A percentile compares a stretch with the other conserved stretches of the same genome.
phyloP scores from a whole-genome alignment of 2,797 vertebrate species.

The Poecilia picta region DNA sequence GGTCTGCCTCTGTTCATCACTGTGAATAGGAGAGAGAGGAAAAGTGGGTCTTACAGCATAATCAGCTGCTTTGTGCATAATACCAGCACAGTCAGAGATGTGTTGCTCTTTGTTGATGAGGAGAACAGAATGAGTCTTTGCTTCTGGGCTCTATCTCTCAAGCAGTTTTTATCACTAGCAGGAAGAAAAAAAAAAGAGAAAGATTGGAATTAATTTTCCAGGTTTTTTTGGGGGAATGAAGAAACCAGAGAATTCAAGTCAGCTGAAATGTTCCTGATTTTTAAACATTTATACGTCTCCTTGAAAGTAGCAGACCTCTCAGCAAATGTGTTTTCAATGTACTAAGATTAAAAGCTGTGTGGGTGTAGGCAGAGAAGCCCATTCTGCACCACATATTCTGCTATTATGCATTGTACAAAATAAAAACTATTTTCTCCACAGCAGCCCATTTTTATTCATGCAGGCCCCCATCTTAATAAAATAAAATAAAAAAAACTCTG shows the following conservation, averaged over 20 bases:
- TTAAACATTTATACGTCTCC: slow-evolving; percentile 41
- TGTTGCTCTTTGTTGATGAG: slow-evolving; percentile 55
- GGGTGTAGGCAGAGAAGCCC: slow-evolving; percentile 41
- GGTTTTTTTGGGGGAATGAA: slow-evolving; percentile 13
- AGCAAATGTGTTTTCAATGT: slow-evolving; percentile 51
- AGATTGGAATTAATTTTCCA: slow-evolving; percentile 6
- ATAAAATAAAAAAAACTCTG: slow-evolving; percentile 19
- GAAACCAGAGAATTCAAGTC: slow-evolving; percentile 31
- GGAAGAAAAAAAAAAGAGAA: slow-evolving; percentile 18
- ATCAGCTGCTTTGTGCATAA: slow-evolving; percentile 61
- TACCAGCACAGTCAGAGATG: slow-evolving; percentile 56
- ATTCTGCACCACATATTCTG: slow-evolving; percentile 53
- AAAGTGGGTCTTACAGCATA: slow-evolving; percentile 50
- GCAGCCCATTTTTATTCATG: slow-evolving; percentile 46
- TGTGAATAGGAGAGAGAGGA: slow-evolving; percentile 10
- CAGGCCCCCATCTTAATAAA: slow-evolving; percentile 29
- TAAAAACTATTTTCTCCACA: slow-evolving; percentile 54
- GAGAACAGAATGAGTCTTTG: slow-evolving; percentile 41
- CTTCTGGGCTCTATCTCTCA: slow-evolving; percentile 26
- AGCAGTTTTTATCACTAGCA: slow-evolving; percentile 25
- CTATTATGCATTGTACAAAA: slow-evolving; percentile 50
- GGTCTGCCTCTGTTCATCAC: slow-evolving; percentile 21
- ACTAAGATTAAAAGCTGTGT: slow-evolving; percentile 55
- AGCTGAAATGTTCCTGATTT: slow-evolving; percentile 24
- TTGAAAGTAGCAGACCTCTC: slow-evolving; percentile 31